These are phyloP conservation scores for Todiramphus saurophagus DNA, from an alignment of 2,113 vertebrate species.

Conservation along the genomic window DNA sequence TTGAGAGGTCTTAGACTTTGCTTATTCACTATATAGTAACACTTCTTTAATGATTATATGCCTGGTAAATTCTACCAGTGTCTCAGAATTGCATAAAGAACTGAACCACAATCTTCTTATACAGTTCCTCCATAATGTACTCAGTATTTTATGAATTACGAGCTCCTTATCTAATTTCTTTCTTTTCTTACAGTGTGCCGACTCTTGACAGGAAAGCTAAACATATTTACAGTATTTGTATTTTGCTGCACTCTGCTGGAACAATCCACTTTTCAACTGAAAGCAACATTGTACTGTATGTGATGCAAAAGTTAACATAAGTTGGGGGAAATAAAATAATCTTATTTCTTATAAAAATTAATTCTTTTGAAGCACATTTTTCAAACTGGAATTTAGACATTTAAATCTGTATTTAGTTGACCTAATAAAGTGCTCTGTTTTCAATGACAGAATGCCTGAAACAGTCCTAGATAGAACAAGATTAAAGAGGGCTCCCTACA, in stretches of 20 bases:
- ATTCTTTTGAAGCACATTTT: neutral
- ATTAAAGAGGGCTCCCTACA: neutral
- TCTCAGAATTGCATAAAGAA: neutral
- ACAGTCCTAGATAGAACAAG: neutral
- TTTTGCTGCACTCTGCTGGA: constrained; percentile 81
- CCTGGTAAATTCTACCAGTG: neutral
- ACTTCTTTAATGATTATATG: neutral
- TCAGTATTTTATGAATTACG: neutral
- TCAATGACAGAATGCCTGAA: neutral
- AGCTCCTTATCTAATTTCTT: neutral
- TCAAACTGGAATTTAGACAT: neutral
- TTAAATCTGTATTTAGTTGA: neutral
- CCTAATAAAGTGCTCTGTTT: neutral
- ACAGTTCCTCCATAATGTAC: neutral
- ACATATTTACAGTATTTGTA: constrained; percentile 58
- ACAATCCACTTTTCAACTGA: constrained; percentile 13
- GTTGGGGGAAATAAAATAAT: neutral
- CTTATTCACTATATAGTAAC: neutral
- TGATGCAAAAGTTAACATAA: neutral
- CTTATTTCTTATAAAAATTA: neutral
- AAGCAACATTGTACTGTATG: neutral
- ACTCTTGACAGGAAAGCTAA: neutral
- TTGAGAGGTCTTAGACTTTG: neutral
- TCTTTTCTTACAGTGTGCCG: neutral
- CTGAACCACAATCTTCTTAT: neutral